Evolutionary conservation across 2,888 invertebrate species (phyloP), one percentile per base, ranked within the genome.

Genomic region (Campoletis raptor): DNA sequence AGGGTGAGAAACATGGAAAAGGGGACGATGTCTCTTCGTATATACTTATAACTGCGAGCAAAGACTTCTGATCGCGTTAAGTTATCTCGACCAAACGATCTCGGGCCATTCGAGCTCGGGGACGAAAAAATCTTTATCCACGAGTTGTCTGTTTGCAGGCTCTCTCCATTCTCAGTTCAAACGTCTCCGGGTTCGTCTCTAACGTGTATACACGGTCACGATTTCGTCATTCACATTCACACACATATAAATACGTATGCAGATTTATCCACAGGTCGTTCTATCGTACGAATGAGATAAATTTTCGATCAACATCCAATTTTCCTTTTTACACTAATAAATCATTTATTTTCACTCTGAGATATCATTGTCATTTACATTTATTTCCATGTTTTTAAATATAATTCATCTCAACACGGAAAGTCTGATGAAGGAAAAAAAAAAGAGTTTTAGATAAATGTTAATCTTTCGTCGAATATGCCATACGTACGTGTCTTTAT

Each of bases 111-210:
- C 67, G 57, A 54, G 37, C 79, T 73, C 21, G 67, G 48, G 21
- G 61, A 66, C 52, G 79, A 84, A 84, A 48, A 30, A 30, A 40
- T 67, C 73, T 40, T 83, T 83, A 84, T 69, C 61, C 73, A 77
- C 73, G n/a, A 48, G 52, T 21, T 30, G 48, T 64, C 76, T 74
- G 37, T 30, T 72, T 30, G 72, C 30, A 15, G 36, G 37, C 72
- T 52, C 42, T 72, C n/a, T 21, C 77, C 48, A 61, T 61, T 61
- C 61, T 61, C 30, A 9, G 15, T 30, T 61, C 9, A 30, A 72
- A 48, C 61, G 42, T 48, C n/a, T 64, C 21, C 80, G 48, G 64
- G 72, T 64, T 45, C 10, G 48, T 64, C 66, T 45, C 72, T 21
- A 57, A 42, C 40, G 45, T 57, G 30, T n/a, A n/a, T n/a, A 61